Evolutionary conservation across 2,113 vertebrate genomes (phyloP), one percentile per base, ranked within the genome.

Genomic region (Abramis brama): DNA sequence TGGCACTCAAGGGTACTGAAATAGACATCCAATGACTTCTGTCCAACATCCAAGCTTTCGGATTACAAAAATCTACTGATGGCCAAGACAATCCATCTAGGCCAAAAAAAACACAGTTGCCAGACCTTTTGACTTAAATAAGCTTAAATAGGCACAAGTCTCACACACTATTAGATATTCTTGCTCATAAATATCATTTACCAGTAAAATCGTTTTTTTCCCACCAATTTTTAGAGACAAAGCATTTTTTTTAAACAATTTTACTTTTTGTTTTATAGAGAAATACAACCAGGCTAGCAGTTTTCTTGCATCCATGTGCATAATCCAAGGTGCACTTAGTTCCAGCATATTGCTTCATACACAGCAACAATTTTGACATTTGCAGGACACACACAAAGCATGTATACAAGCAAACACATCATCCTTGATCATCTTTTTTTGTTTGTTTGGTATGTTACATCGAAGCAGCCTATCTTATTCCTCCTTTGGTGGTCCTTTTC

Each of bases 291-390:
- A 83, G 59, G 59, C 76, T 81, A 90, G 60, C 82, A 87, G 83
- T 93, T 87, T 59, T 80, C 84, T 87, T 77, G 12, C 75, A 90
- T 68, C 70, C 30, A 83, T 79, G 77, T 85, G 73, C 88, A 89
- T 83, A 90, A 85, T 82, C 85, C 87, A 91, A 73, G 88, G 60
- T 84, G 66, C 79, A 90, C 88, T 75, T 86, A 89, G 82, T 79
- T 94, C 88, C 91, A 93, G 90, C 91, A 91, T 91, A 93, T 94
- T 94, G 91, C 92, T 94, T 93, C 92, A 92, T 94, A 94, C 89
- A 93, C 88, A 68, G 92, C 91, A 93, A 91, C 88, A 91, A 89
- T 90, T 90, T 86, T 89, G 87, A 93, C 88, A 91, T 88, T 91
- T 92, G 89, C 89, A 89, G 90, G 87, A 84, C 73, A 91, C 87